A percentile compares a stretch with the other conserved stretches of the same genome.
These are phyloP conservation scores for Megalops atlanticus DNA, from an alignment of 2,113 vertebrate species.

Conservation along the genomic window DNA sequence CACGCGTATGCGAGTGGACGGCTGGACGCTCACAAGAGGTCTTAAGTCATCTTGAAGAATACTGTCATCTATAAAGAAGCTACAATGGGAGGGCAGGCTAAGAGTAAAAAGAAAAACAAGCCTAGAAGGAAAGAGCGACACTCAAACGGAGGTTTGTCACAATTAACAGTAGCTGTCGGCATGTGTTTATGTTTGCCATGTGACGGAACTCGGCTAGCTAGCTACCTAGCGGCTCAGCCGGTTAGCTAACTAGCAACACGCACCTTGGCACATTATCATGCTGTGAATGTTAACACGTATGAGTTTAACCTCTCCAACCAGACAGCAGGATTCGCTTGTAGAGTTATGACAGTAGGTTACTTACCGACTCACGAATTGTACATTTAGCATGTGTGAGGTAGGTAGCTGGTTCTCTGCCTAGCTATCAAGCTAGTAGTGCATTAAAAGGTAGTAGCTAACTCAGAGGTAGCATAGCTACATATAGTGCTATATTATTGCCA, in stretches of 20 bases:
- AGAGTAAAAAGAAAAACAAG: constrained; percentile 72
- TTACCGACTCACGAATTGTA: background rate
- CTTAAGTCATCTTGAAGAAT: background rate
- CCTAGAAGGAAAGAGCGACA: constrained; percentile 63
- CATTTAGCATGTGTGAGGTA: background rate
- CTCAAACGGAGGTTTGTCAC: constrained; percentile 54
- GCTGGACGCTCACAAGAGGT: background rate
- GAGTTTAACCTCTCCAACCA: too few species aligned
- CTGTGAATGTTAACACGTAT: background rate
- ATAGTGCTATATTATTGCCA: too few species aligned
- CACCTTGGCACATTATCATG: background rate
- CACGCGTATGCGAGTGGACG: constrained; percentile 47
- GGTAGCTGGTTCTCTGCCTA: background rate
- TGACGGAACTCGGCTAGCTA: background rate
- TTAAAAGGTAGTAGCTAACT: too few species aligned
- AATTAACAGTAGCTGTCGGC: background rate
- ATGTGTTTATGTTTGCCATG: background rate
- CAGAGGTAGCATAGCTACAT: too few species aligned
- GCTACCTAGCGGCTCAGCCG: background rate
- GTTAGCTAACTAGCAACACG: background rate
- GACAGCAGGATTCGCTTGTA: too few species aligned
- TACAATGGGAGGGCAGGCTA: constrained; percentile 75
- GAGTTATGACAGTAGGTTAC: too few species aligned
- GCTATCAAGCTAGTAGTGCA: too few species aligned
- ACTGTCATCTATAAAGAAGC: background rate